Base-by-base conservation (phyloP, 2,797 vertebrate genomes). In the Rhabdomys pumilio region DNA sequence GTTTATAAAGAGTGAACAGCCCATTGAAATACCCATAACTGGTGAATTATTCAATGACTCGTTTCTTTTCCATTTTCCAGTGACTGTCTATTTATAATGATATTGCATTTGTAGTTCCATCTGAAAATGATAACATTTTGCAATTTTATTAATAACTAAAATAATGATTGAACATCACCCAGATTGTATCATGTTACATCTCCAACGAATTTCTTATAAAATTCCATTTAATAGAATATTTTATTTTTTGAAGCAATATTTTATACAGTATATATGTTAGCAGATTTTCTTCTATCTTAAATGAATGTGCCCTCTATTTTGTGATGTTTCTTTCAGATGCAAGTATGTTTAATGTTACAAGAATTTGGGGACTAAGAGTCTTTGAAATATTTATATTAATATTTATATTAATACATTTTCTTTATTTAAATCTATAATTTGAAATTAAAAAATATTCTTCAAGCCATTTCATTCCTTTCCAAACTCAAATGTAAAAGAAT, bases 61-160 rank as follows among this genome's bases (percentile, higher is more conserved):
- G 10, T 67, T 96, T 96, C 82, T 65, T 98, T 98, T 96, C 59
- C 59, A 92, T 96, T 94, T 97, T 88, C 67, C 73, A 69, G 84
- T 97, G 97, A 94, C 96, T 97, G 84, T 97, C 81, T 97, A 41
- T 97, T 97, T 97, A 97, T 92, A 94, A 97, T 95, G 89, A 76
- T 29, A 96, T 90, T 95, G 81, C 93, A 97, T 97, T 97, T 98
- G 96, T 96, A 98, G 87, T 41, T 96, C 14, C 22, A 92, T 97
- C 97, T 96, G 55, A 94, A 93, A 97, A 82, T 67, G 63, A 97
- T 94, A 92, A 85, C 9, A 67, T 26, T 92, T 96, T 98, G 63
- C 95, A 98, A 98, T 94, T 98, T 93, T 98, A 98, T 97, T 97
- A 96, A 91, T 97, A 97, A 97, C 96, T 95, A 97, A 96, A 94